Percentiles rank a stretch among this genome's conserved stretches.
Evolutionary conservation across 2,797 vertebrate genomes (phyloP).

Genomic region (Thamnophis elegans): DNA sequence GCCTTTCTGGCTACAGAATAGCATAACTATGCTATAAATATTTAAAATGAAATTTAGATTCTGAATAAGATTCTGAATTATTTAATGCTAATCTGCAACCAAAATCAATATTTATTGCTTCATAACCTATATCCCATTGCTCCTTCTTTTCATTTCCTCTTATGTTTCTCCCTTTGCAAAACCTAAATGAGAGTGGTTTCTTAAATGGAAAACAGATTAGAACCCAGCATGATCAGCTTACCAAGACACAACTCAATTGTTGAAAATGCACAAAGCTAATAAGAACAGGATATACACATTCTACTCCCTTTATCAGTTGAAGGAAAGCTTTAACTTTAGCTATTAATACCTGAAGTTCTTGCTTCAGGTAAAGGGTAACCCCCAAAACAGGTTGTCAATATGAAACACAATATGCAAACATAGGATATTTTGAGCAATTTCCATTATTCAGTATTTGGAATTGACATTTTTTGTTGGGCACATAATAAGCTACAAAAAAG

Average conservation of each 20-base stretch:
- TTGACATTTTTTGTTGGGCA: background rate
- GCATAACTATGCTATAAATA: background rate
- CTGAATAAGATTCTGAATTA: background rate
- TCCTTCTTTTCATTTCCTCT: background rate
- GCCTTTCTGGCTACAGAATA: background rate
- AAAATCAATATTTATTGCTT: background rate
- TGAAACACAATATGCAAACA: background rate
- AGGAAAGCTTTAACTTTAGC: background rate
- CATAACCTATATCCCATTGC: background rate
- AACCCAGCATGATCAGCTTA: background rate
- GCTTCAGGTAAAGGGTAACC: slow-evolving; percentile 52
- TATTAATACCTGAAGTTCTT: background rate
- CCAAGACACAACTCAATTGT: background rate
- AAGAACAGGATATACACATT: background rate
- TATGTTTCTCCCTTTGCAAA: background rate
- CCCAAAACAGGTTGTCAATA: background rate
- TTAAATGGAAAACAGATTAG: background rate
- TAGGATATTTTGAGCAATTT: background rate
- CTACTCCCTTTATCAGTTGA: background rate
- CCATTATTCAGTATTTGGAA: background rate
- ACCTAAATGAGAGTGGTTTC: background rate
- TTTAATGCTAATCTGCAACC: background rate
- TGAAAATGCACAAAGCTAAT: background rate
- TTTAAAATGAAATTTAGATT: background rate
- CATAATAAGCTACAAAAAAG: background rate